Evolutionary conservation across 2,888 invertebrate genomes (phyloP), one percentile per base, ranked within the genome.

Genomic region (Campoletis raptor): DNA sequence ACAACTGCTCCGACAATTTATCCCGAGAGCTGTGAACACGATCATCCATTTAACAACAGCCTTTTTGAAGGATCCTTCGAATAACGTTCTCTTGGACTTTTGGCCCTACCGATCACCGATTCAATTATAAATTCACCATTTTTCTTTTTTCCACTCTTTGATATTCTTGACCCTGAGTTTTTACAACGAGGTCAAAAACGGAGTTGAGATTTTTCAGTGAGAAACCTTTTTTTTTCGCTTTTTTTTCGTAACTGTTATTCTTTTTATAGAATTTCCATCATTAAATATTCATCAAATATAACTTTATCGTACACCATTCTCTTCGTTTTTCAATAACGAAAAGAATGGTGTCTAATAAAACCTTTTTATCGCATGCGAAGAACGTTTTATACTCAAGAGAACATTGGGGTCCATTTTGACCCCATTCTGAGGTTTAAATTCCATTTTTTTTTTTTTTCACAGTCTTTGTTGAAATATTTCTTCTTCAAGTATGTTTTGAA

Each of bases 51-150:
- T 61, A 30, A 61, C 30, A 15, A 61, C 24, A 12, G 1, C 30
- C 61, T 15, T 0, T 12, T 61, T 30, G 57, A 79, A 21, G 24
- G 74, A 52, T 74, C n/a, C 69, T 69, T 61, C 57, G 69, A 76
- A 54, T 30, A 48, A 37, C 66, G 54, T 45, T 57, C 48, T 37
- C n/a, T 80, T 12, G 72, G 61, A 40, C 52, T 42, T 52, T 52
- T 40, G n/a, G 70, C 64, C 72, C 76, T 48, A 24, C 54, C 36
- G 70, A 37, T 52, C 61, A 42, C 36, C 48, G 61, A 81, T 57
- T 67, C 48, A 78, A 78, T 81, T 78, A 85, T 69, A 73, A 70
- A 69, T 61, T 77, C n/a, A 64, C 42, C 8, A 66, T 76, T 54
- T 40, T 61, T 79, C 61, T 64, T 66, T 69, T 52, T 24, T 12